Conservation (phyloP, 2,888 invertebrate genomes). For the Charanyca ferruginea region DNA sequence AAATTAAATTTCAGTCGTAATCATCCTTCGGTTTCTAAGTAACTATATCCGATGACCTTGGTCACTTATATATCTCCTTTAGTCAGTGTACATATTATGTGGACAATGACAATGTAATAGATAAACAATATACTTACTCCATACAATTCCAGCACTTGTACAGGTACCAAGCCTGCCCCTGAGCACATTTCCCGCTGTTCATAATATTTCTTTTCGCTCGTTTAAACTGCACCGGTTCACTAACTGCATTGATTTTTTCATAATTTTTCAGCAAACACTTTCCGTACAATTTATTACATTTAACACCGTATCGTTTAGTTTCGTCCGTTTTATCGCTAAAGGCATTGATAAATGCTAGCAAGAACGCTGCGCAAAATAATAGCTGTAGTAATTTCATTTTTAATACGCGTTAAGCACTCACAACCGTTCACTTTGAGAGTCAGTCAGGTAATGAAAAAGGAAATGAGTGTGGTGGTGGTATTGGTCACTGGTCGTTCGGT, state of each 20-base stretch:
- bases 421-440: constrained; percentile 10
- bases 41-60: no score
- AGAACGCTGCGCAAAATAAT: background rate
- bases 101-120: no score
- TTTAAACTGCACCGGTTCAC: background rate
- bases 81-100: no score
- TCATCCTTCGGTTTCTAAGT: no score
- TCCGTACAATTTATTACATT: constrained; percentile 25
- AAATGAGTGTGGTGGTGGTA: background rate
- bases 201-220: constrained; percentile 39
- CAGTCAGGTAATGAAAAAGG: background rate
- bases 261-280: constrained; percentile 17
- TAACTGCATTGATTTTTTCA: background rate
- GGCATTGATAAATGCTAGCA: constrained; percentile 13
- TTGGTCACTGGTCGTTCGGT: background rate
- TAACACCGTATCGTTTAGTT: background rate
- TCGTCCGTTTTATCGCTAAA: background rate
- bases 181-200: constrained; percentile 20
- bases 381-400: constrained; percentile 26
- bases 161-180: constrained; percentile 22
- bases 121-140: constrained; percentile 33
- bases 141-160: constrained; percentile 33
- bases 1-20: no score
- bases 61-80: no score
- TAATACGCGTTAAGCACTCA: background rate